Percentiles rank a stretch among this genome's conserved stretches.
phyloP scores from a whole-genome alignment of 2,888 invertebrate genomes.

The Lapara coniferarum region DNA sequence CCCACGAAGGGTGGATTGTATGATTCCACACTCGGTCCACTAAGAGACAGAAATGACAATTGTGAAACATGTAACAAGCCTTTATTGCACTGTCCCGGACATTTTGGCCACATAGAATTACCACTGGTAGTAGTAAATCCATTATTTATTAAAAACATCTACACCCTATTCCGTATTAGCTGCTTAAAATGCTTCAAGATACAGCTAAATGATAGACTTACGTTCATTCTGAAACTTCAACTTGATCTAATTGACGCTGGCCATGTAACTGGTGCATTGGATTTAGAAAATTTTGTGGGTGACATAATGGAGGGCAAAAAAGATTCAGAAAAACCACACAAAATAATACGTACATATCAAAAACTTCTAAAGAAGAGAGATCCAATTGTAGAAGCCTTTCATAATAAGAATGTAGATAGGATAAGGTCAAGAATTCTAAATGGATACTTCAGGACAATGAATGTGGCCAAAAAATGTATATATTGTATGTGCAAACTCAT shows the following conservation, averaged over 20 bases:
- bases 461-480: constrained; percentile 76
- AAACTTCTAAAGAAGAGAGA: constrained; percentile 64
- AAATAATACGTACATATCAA: constrained; percentile 69
- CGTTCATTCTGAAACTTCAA: constrained; percentile 86
- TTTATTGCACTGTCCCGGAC: constrained; percentile 91
- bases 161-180: constrained; percentile 85
- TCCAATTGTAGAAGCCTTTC: constrained; percentile 59
- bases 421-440: constrained; percentile 73
- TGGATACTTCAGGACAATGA: constrained; percentile 73
- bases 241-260: constrained; percentile 89
- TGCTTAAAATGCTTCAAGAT: constrained; percentile 89
- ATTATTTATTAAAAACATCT: constrained; percentile 90
- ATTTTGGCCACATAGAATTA: constrained; percentile 96
- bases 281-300: constrained; percentile 79
- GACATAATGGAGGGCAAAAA: constrained; percentile 63
- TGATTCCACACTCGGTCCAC: constrained; percentile 91
- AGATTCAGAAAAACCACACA: constrained; percentile 68
- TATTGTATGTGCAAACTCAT: constrained; percentile 79
- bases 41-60: constrained; percentile 85
- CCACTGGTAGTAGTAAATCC: constrained; percentile 96
- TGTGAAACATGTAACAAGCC: constrained; percentile 92
- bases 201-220: constrained; percentile 82
- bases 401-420: constrained; percentile 78
- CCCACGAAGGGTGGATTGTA: constrained; percentile 94
- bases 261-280: constrained; percentile 88